Conservation (phyloP, 2,888 invertebrate species). For the Rhorus exstirpatorius region DNA sequence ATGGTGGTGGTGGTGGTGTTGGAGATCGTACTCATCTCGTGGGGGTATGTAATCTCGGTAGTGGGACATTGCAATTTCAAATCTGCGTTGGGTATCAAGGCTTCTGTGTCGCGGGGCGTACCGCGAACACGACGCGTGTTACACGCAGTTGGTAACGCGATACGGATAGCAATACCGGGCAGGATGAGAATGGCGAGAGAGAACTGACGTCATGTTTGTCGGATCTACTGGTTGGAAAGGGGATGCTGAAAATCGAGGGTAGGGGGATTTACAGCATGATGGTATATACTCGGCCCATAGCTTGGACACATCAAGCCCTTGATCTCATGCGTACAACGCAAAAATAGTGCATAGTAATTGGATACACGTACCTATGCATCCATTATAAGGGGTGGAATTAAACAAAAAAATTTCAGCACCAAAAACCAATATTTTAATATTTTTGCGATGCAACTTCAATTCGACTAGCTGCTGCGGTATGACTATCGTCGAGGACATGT, state of each 20-base stretch:
- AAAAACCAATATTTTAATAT: too few species aligned
- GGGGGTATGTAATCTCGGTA: slow-evolving; percentile 69
- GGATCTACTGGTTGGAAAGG: slow-evolving; percentile 21
- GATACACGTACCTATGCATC: too few species aligned
- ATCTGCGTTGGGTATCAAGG: slow-evolving; percentile 65
- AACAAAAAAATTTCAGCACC: too few species aligned
- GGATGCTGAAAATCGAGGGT: slow-evolving; percentile 20
- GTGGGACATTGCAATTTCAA: slow-evolving; percentile 69
- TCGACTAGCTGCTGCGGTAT: too few species aligned
- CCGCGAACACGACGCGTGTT: slow-evolving; percentile 67
- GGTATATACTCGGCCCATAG: neutral
- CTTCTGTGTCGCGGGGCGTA: slow-evolving; percentile 66
- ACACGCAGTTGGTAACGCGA: slow-evolving; percentile 65
- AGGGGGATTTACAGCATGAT: slow-evolving; percentile 14
- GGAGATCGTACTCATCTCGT: slow-evolving; percentile 37
- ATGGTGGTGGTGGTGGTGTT: neutral
- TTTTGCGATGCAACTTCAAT: too few species aligned
- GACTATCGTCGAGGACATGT: too few species aligned
- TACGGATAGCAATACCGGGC: slow-evolving; percentile 58
- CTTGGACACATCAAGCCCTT: slow-evolving; percentile 12
- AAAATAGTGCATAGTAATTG: neutral
- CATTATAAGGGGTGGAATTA: too few species aligned
- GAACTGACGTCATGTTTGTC: slow-evolving; percentile 28
- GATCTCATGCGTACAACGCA: slow-evolving; percentile 18
- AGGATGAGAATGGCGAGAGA: neutral